Conservation (phyloP, 2,113 vertebrate species). For the Sinosuthora webbiana region DNA sequence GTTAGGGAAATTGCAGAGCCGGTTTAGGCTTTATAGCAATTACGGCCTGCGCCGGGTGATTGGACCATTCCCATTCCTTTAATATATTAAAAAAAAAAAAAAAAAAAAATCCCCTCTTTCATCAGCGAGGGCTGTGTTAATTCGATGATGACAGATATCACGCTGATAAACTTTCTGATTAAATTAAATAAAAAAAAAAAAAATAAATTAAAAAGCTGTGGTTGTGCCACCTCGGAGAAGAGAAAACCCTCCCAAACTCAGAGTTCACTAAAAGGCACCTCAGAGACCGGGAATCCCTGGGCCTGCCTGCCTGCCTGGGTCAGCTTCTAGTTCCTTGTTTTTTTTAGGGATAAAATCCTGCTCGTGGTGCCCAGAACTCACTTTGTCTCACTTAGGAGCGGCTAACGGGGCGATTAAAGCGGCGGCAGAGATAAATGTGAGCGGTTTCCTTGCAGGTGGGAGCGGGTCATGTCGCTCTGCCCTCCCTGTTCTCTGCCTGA, state of each 20-base stretch:
- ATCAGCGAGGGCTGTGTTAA: not conserved
- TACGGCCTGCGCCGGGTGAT: not conserved
- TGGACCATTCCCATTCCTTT: not conserved
- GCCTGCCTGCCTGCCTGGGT: not conserved
- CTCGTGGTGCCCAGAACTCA: accelerated
- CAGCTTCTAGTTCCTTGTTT: not conserved
- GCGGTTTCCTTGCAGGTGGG: not conserved
- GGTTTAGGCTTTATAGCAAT: not conserved
- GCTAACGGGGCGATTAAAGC: not conserved
- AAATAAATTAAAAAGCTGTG: not conserved
- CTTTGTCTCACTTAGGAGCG: not conserved
- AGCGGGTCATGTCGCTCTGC: not conserved
- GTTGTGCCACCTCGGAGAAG: not conserved
- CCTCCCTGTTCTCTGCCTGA: not conserved
- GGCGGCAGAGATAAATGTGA: not conserved
- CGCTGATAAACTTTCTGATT: not conserved
- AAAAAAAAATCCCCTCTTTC: not conserved
- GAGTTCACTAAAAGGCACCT: not conserved
- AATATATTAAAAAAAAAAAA: not conserved
- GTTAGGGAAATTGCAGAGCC: slow-evolving; percentile 34
- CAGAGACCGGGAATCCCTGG: not conserved
- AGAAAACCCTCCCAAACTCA: not conserved
- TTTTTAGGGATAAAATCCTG: not conserved
- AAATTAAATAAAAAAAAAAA: not conserved
- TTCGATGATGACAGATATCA: not conserved